Evolutionary conservation across 2,797 vertebrate genomes (phyloP), one percentile per base, ranked within the genome.

Genomic region (Manis javanica): DNA sequence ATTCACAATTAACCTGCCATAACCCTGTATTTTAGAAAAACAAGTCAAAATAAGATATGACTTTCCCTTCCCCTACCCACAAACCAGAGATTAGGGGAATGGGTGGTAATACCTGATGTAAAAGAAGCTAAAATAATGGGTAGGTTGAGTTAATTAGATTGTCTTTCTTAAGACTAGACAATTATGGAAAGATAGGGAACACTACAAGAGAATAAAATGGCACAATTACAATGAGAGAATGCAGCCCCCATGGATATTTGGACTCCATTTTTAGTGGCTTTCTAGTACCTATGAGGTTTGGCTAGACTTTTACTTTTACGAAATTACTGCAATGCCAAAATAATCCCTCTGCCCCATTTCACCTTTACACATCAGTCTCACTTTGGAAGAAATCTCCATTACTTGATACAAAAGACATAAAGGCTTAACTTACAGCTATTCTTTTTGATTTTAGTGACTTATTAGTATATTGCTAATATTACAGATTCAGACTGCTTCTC

Each of bases 181-280:
- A 61, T 46, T 46, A 83, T 64, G 13, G 37, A 37, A 68, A 34
- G n/a, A 23, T 4, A 3, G 31, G 24, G 23, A 61, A n/a, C 2
- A 8, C 5, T 39, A 1, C 2, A 78, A 66, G 46, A 82, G 23
- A 39, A 64, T 13, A 49, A 64, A 53, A 55, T 26, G 11, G 16
- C 42, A 26, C 29, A 61, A 37, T 14, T n/a, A 13, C 1, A 39
- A 1, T 11, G 39, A 42, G 37, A 51, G 18, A 31, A 63, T 7
- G 21, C n/a, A 59, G 4, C 0, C 29, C 2, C 15, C 49, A 34
- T 2, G 37, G 64, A 12, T 77, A 39, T 1, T 2, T 0, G 31
- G 53, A 55, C 10, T 87, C 68, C 46, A 34, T n/a, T 19, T 31
- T 39, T 16, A 72, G 18, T 31, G 34, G n/a, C 14, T 85, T 81